Conservation (phyloP, 2,888 invertebrate species). For the Coelopa pilipes region DNA sequence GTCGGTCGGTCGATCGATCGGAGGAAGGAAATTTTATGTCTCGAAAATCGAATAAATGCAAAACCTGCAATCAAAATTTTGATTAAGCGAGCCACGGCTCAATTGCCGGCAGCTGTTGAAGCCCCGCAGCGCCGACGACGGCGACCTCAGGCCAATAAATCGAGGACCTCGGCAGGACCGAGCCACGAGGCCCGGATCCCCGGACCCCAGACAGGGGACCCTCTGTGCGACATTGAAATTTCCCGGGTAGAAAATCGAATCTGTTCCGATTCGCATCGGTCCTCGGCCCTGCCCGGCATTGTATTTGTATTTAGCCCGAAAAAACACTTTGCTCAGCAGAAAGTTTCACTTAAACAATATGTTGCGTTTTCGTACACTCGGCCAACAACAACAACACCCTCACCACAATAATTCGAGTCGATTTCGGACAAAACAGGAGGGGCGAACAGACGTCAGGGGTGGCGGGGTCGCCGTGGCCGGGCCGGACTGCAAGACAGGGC, state of each 20-base stretch:
- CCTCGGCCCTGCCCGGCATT: no score
- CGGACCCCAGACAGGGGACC: no score
- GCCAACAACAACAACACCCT: constrained; percentile 5
- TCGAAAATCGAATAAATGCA: neutral
- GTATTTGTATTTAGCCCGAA: no score
- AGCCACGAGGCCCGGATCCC: neutral
- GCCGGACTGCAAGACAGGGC: neutral
- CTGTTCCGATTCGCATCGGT: neutral
- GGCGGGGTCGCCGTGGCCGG: no score
- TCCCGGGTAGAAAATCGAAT: no score
- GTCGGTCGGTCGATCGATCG: no score
- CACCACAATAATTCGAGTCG: neutral
- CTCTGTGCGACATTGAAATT: no score
- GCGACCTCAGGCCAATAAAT: neutral
- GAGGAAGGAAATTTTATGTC: constrained; percentile 3
- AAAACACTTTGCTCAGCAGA: constrained; percentile 4
- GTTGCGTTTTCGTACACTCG: constrained; percentile 13
- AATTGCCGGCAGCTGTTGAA: neutral
- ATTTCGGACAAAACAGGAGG: neutral
- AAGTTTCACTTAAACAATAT: constrained; percentile 19
- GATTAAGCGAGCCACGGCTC: neutral
- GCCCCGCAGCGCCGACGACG: neutral
- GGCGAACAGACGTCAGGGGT: no score
- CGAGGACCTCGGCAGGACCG: neutral
- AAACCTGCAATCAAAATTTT: constrained; percentile 1